Percentiles rank a stretch among this genome's conserved stretches.
Conservation (phyloP, 2,797 vertebrate species). For the Buphagus erythrorhynchus region DNA sequence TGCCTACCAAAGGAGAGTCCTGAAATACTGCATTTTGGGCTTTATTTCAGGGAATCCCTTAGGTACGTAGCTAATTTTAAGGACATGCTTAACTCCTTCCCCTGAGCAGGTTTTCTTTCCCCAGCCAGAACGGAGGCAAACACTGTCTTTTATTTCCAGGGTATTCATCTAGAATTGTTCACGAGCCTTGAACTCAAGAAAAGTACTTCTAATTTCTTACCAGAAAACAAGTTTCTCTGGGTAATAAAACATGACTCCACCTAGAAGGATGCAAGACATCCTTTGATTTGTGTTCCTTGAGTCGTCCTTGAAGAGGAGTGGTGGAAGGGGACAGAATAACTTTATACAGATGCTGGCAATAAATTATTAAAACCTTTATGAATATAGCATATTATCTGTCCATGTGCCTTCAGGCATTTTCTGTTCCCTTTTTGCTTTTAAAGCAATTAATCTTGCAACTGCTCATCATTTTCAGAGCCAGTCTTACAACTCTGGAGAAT, state of each 20-base stretch:
- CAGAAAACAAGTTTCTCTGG: not conserved
- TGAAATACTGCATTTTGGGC: not conserved
- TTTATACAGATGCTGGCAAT: slow-evolving; percentile 25
- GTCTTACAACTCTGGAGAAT: not conserved
- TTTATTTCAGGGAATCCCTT: not conserved
- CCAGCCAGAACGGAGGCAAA: fast-evolving
- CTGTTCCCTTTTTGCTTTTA: slow-evolving; percentile 44
- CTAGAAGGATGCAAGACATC: not conserved
- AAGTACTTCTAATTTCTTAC: slow-evolving; percentile 16
- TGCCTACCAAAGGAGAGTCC: not conserved
- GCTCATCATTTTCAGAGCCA: not conserved
- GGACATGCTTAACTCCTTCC: not conserved
- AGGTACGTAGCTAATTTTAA: not conserved
- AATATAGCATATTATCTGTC: slow-evolving; percentile 40
- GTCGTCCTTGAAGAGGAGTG: not conserved
- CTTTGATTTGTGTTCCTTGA: not conserved
- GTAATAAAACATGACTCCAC: not conserved
- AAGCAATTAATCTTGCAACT: slow-evolving; percentile 47
- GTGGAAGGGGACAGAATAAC: slow-evolving; percentile 16
- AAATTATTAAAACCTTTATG: slow-evolving; percentile 57
- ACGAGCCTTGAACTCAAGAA: not conserved
- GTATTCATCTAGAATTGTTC: not conserved
- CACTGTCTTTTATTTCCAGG: not conserved
- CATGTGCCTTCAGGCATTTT: slow-evolving; percentile 10
- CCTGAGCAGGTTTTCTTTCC: not conserved